Percentiles rank a stretch among this genome's conserved stretches.
These are phyloP conservation scores for Hyaena hyaena DNA, from an alignment of 2,113 vertebrate species.

Conservation along the genomic window DNA sequence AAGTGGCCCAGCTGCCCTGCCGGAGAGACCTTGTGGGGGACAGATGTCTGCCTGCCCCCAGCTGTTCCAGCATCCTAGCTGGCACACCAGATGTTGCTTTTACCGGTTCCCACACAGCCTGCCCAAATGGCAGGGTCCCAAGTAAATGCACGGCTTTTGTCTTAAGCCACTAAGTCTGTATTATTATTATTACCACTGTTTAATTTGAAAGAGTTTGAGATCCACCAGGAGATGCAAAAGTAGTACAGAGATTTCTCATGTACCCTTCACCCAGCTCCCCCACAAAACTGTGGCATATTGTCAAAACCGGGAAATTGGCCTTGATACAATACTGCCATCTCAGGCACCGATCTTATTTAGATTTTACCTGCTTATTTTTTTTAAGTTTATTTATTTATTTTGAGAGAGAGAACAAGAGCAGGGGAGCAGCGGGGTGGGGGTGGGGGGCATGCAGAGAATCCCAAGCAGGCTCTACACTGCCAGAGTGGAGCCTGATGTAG, in stretches of 20 bases:
- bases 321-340: neutral
- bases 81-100: fast-evolving
- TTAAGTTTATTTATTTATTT: too few relatives aligned
- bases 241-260: neutral
- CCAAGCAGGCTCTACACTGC: too few relatives aligned
- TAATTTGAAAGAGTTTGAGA: neutral
- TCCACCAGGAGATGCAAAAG: neutral
- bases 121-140: neutral
- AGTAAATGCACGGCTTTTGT: too few relatives aligned
- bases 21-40: neutral
- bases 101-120: neutral
- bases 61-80: neutral
- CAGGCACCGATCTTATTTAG: neutral
- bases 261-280: neutral
- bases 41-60: neutral
- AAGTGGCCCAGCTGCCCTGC: neutral
- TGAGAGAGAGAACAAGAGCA: too few relatives aligned
- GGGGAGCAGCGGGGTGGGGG: too few relatives aligned
- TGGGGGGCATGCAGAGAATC: too few relatives aligned
- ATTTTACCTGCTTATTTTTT: neutral
- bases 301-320: neutral
- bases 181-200: neutral
- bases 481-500: too few relatives aligned
- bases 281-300: fast-evolving
- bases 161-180: neutral